Evolutionary conservation across 2,113 vertebrate genomes (phyloP), one percentile per base, ranked within the genome.

Genomic region (Lepus europaeus): DNA sequence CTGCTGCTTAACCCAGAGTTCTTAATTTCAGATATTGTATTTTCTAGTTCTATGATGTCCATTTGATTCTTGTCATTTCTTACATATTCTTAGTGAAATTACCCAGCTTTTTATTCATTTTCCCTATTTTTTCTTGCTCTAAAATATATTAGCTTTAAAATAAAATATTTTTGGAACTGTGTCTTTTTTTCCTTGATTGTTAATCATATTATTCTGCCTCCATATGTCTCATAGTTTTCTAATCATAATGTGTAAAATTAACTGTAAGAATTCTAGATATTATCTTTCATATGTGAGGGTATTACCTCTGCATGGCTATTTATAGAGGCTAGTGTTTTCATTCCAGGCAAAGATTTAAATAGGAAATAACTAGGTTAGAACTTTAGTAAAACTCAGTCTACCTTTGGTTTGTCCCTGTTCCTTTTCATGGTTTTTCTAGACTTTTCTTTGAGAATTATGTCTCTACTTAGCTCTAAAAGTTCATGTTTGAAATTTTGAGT

Each of bases 311-410:
- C 39, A 80, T 74, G 56, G 56, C 72, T 45, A 45, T 45, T 45
- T 45, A 45, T 45, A 72, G 51, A 45, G 63, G 22, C 39, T 73
- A 73, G 66, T 64, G n/a, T 80, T 78, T 17, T 66, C 45, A 59
- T 17, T 80, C 16, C 10, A 68, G 12, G 33, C 29, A 68, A 61
- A 84, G 45, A 76, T 80, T 87, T 91, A 79, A n/a, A 31, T 49
- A 73, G 72, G 36, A 63, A 56, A 73, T 68, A 36, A 20, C 3
- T 72, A 79, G 11, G 19, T 68, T 80, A 49, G 63, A 49, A 27
- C 74, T 87, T 81, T 69, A 63, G n/a, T 86, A 63, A 90, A 93
- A 93, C 49, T 53, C 19, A 29, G 31, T 87, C 9, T 39, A 10
- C 16, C 72, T 93, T 90, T 81, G 36, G 49, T 87, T 95, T 82